Conservation (phyloP, 1,140 invertebrate species). For the Saxidomus purpurata region DNA sequence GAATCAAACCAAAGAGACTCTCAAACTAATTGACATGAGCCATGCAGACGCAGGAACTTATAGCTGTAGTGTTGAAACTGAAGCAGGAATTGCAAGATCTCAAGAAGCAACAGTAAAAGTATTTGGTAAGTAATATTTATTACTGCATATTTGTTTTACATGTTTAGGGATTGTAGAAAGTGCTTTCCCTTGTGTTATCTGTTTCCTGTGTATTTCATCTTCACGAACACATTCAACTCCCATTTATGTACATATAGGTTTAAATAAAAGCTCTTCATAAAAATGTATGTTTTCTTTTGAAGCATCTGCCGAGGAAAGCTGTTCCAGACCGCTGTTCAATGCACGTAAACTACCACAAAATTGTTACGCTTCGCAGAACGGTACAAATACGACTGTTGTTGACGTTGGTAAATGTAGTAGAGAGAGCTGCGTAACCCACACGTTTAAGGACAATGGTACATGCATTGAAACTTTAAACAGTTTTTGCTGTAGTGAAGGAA, state of each 20-base stretch:
- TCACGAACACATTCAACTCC: no score
- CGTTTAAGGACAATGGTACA: not conserved
- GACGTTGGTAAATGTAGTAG: not conserved
- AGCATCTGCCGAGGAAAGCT: not conserved
- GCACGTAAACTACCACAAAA: not conserved
- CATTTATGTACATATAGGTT: no score
- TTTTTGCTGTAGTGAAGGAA: not conserved
- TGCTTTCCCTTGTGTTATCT: no score
- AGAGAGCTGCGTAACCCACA: not conserved
- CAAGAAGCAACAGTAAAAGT: not conserved
- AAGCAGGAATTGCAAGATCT: constrained; percentile 11
- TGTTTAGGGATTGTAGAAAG: no score
- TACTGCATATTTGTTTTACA: no score
- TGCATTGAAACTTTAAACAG: not conserved
- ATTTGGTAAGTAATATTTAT: constrained; percentile 5
- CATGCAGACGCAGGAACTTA: constrained; percentile 6
- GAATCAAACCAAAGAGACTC: not conserved
- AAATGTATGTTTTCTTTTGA: no score
- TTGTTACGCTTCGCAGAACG: not conserved
- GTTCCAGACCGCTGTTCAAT: not conserved
- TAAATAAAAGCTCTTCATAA: no score
- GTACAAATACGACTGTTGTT: not conserved
- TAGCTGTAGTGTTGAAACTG: constrained; percentile 20
- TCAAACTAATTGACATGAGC: not conserved
- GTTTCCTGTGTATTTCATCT: no score